Evolutionary conservation across 2,113 vertebrate species (phyloP).

Genomic region (Zapornia atra): DNA sequence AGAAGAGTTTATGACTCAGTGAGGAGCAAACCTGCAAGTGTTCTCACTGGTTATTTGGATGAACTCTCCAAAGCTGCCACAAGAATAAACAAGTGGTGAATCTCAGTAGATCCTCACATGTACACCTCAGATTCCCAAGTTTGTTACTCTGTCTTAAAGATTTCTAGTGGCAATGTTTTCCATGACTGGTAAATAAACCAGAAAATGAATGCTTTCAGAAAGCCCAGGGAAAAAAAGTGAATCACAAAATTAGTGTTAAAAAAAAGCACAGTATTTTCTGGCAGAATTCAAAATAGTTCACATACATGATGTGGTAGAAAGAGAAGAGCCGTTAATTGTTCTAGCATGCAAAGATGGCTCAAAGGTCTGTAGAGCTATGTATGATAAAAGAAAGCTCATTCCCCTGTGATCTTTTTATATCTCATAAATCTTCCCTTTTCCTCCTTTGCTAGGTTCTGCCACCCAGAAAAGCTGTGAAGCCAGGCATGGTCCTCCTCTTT

Average conservation of each 20-base stretch:
- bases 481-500: constrained; percentile 85
- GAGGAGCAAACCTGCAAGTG: background rate
- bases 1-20: background rate
- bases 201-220: background rate
- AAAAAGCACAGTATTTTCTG: background rate
- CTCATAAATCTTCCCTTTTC: background rate
- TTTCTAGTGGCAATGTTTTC: background rate
- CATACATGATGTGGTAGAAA: background rate
- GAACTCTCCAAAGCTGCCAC: background rate
- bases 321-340: background rate
- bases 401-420: background rate
- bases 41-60: background rate
- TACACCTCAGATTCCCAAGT: background rate
- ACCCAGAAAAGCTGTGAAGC: constrained; percentile 74
- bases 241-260: background rate
- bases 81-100: background rate
- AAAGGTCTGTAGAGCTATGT: background rate
- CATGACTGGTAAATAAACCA: background rate
- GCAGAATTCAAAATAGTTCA: background rate
- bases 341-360: background rate
- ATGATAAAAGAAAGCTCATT: background rate
- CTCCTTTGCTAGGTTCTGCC: constrained; percentile 80
- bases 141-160: background rate
- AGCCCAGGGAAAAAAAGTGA: background rate
- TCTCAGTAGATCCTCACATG: background rate